These are phyloP conservation scores for Ichneumon xanthorius DNA, from an alignment of 2,888 invertebrate genomes.

Conservation along the genomic window DNA sequence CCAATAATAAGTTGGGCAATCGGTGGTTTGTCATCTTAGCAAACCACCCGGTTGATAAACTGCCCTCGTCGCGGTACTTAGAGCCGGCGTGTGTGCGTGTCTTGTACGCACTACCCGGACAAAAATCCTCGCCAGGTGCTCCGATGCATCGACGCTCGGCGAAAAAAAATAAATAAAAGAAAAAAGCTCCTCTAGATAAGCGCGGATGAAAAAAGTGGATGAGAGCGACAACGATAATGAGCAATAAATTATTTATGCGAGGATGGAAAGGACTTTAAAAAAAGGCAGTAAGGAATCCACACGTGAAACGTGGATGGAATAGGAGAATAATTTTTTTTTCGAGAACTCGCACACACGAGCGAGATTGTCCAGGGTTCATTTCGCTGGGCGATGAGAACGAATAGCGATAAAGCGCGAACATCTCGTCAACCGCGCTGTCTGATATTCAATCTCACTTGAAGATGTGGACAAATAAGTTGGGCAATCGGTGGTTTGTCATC, in stretches of 20 bases:
- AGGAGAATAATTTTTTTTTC: background rate
- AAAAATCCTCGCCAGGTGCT: background rate
- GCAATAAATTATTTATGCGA: background rate
- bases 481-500: constrained; percentile 84
- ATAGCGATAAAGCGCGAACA: constrained; percentile 67
- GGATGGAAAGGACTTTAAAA: background rate
- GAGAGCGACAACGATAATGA: background rate
- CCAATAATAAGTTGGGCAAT: constrained; percentile 84
- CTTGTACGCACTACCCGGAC: background rate
- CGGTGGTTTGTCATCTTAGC: constrained; percentile 83
- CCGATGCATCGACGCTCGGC: background rate
- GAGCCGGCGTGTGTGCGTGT: background rate
- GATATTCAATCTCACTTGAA: constrained; percentile 79
- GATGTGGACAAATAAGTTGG: constrained; percentile 81
- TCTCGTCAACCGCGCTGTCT: constrained; percentile 75
- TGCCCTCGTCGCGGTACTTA: constrained; percentile 63
- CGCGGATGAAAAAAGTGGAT: background rate
- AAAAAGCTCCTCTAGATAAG: background rate
- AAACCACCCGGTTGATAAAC: constrained; percentile 79
- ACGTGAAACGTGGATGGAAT: background rate
- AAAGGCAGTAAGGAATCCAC: background rate
- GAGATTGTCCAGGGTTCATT: constrained; percentile 9
- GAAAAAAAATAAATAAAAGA: background rate
- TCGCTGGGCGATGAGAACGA: constrained; percentile 25
- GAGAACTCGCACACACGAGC: background rate